A percentile compares a stretch with the other conserved stretches of the same genome.
phyloP scores from a whole-genome alignment of 2,797 vertebrate genomes.

The Phataginus tetradactyla region DNA sequence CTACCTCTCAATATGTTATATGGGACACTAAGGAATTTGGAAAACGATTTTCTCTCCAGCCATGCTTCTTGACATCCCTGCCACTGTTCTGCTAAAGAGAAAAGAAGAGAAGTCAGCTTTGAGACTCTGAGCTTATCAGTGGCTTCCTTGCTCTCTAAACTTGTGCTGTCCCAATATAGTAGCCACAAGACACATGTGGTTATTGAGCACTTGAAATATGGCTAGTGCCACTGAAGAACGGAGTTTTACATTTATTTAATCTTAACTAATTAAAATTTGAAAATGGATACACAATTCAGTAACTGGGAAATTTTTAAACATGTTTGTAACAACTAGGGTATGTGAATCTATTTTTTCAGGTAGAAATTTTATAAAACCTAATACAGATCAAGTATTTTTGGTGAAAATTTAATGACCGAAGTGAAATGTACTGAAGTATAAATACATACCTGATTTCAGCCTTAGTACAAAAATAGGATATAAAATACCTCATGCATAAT shows the following conservation, averaged over 20 bases:
- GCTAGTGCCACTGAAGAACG: not conserved
- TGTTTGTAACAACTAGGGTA: not conserved
- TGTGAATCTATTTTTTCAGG: not conserved
- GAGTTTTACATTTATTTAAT: slow-evolving; percentile 30
- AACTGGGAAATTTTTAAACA: not conserved
- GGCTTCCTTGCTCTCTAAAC: not conserved
- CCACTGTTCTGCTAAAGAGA: not conserved
- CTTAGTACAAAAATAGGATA: not conserved
- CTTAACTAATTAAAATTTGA: slow-evolving; percentile 39
- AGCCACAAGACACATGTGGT: not conserved
- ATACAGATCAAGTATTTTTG: not conserved
- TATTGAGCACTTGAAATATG: not conserved
- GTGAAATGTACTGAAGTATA: not conserved
- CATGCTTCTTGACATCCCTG: not conserved
- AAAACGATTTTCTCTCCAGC: not conserved
- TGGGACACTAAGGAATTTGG: not conserved
- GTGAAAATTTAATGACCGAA: not conserved
- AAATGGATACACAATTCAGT: not conserved
- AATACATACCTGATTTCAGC: not conserved
- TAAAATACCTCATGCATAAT: not conserved
- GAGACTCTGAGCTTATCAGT: not conserved
- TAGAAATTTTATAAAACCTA: slow-evolving; percentile 32
- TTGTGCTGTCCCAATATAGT: not conserved
- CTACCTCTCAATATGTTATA: not conserved
- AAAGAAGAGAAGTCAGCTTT: not conserved